Percentiles rank a stretch among this genome's conserved stretches.
Evolutionary conservation across 2,888 invertebrate species (phyloP).

Genomic region (Amorpha juglandis): DNA sequence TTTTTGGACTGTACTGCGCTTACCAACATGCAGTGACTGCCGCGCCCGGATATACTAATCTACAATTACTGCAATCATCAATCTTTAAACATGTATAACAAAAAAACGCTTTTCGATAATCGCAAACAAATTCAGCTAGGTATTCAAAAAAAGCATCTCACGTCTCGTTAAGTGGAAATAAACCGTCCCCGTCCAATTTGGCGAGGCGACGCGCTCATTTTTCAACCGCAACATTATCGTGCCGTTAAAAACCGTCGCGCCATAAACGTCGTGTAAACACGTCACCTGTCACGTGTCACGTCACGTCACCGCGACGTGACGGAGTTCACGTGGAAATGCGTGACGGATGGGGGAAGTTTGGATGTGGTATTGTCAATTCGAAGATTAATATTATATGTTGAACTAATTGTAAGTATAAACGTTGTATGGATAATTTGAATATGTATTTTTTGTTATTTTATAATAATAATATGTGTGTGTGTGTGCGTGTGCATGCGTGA

Average conservation of each 20-base stretch:
- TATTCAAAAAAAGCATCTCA: conserved; percentile 13
- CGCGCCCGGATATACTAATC: no score
- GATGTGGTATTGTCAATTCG: conserved; percentile 28
- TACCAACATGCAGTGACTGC: no score
- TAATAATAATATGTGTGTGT: no score
- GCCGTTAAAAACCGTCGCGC: conserved; percentile 44
- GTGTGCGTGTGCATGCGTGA: no score
- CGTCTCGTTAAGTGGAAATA: conserved; percentile 20
- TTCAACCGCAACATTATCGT: conserved; percentile 44
- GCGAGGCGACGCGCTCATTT: conserved; percentile 38
- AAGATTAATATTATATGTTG: no score
- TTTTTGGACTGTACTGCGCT: no score
- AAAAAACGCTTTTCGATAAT: background rate
- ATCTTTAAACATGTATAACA: background rate
- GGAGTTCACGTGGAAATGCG: conserved; percentile 38
- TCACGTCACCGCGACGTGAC: conserved; percentile 46
- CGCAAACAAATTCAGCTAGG: background rate
- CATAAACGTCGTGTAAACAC: conserved; percentile 60
- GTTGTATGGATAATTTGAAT: no score
- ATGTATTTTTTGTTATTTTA: no score
- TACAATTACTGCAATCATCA: no score
- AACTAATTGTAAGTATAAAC: no score
- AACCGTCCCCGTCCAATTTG: conserved; percentile 33
- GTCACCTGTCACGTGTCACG: conserved; percentile 61
- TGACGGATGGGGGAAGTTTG: conserved; percentile 23